Evolutionary conservation across 2,113 vertebrate species (phyloP).

Genomic region (Hemiprocne comata): DNA sequence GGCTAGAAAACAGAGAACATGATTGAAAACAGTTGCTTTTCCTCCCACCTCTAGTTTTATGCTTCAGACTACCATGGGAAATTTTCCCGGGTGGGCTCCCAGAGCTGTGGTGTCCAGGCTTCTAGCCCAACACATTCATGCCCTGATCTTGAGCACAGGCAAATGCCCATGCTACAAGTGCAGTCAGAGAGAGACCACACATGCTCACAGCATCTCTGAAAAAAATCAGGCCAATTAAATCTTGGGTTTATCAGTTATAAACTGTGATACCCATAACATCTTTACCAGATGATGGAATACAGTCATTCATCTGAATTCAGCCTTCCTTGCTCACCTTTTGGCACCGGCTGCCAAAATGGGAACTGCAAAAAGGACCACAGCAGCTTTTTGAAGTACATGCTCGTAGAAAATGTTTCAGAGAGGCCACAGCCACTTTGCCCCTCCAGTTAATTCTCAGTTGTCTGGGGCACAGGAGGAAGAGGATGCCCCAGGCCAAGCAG

Average conservation of each 20-base stretch:
- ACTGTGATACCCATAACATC: background rate
- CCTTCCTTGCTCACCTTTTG: background rate
- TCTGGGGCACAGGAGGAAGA: background rate
- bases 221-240: background rate
- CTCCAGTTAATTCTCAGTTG: background rate
- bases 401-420: background rate
- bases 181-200: background rate
- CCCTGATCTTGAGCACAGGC: background rate
- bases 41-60: background rate
- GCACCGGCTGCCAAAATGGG: background rate
- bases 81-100: background rate
- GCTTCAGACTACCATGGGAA: background rate
- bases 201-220: background rate
- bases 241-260: background rate
- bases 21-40: background rate
- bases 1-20: background rate
- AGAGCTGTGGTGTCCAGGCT: background rate
- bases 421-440: background rate
- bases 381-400: background rate
- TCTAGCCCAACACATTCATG: background rate
- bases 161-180: background rate
- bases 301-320: background rate
- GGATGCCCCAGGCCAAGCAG: background rate
- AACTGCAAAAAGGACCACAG: background rate
- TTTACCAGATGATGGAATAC: background rate